A percentile compares a stretch with the other conserved stretches of the same genome.
Conservation (phyloP, 2,888 invertebrate genomes). For the Tolmerus cingulatus region DNA sequence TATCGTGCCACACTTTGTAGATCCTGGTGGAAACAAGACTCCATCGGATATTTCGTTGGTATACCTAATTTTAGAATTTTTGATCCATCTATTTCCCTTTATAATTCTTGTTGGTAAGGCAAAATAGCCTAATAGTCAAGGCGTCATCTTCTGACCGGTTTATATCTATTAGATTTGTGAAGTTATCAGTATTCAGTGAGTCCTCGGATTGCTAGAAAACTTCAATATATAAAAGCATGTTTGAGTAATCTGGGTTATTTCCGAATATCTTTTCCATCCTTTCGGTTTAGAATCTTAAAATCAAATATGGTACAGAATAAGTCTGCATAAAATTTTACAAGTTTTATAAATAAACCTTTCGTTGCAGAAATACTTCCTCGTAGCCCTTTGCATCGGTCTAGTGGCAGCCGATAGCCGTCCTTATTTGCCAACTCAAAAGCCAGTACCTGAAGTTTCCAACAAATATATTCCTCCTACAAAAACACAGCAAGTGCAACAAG, state of each 20-base stretch:
- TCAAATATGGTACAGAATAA: constrained; percentile 1
- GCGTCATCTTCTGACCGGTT: not conserved
- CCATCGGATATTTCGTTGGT: not conserved
- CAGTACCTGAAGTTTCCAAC: not conserved
- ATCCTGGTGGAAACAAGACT: not conserved
- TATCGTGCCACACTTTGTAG: not conserved
- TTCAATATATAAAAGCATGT: constrained; percentile 5
- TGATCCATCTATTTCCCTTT: not conserved
- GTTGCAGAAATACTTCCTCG: not conserved
- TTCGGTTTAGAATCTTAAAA: not conserved
- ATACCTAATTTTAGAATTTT: not conserved
- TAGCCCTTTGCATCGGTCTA: not conserved
- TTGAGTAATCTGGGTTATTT: constrained; percentile 6
- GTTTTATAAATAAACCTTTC: not conserved
- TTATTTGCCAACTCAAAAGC: constrained; percentile 8
- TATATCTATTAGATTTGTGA: not conserved
- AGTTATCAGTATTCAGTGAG: not conserved
- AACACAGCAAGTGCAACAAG: not conserved
- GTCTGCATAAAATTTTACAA: not conserved
- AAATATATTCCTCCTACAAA: not conserved
- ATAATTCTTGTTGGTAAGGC: not conserved
- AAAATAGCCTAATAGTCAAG: not conserved
- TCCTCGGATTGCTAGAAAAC: not conserved
- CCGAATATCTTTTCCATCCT: not conserved
- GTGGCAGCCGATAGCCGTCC: constrained; percentile 4